Evolutionary conservation across 2,888 invertebrate genomes (phyloP).

Genomic region (Gnatocerus cornutus): DNA sequence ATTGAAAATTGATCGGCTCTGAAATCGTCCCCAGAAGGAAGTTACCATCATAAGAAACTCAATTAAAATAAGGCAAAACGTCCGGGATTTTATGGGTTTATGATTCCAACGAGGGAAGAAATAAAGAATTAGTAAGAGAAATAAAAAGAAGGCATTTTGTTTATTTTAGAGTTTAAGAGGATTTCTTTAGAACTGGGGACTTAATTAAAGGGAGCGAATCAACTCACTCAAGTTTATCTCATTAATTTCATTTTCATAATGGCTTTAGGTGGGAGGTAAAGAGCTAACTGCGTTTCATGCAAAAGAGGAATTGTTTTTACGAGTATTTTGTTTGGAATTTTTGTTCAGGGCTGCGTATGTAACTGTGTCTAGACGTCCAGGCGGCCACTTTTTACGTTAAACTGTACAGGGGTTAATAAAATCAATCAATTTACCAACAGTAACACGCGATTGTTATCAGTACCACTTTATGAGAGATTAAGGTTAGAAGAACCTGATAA

Average conservation of each 20-base stretch:
- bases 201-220: conserved; percentile 8
- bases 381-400: too few relatives aligned
- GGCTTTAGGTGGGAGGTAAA: conserved; percentile 1
- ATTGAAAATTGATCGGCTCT: conserved; percentile 27
- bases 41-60: background rate
- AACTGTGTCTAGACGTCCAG: too few relatives aligned
- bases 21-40: conserved; percentile 1
- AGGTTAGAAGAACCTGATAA: too few relatives aligned
- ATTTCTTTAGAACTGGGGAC: conserved; percentile 5
- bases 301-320: background rate
- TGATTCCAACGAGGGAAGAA: conserved; percentile 5
- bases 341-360: too few relatives aligned
- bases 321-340: background rate
- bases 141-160: background rate
- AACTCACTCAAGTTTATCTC: conserved; percentile 20
- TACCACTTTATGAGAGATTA: too few relatives aligned
- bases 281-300: conserved; percentile 6
- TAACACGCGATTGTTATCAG: too few relatives aligned
- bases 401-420: too few relatives aligned
- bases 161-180: conserved; percentile 2
- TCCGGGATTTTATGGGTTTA: conserved; percentile 1
- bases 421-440: too few relatives aligned
- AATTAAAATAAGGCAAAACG: conserved; percentile 1
- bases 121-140: conserved; percentile 3
- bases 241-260: conserved; percentile 26